Evolutionary conservation across 1,140 invertebrate genomes (phyloP).

Genomic region (Neodiprion pinetum): DNA sequence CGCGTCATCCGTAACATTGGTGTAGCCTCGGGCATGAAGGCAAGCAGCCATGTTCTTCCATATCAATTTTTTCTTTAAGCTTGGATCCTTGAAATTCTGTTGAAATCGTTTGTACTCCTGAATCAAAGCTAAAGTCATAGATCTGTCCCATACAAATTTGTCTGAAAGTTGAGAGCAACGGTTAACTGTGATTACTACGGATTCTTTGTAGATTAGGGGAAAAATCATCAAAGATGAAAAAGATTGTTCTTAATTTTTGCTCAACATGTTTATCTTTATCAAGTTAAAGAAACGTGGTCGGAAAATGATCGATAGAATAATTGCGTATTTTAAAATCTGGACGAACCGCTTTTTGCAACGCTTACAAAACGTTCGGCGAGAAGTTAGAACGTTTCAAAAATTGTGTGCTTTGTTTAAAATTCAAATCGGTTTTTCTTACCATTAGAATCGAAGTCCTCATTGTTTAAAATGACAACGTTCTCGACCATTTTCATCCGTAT

Average conservation of each 20-base stretch:
- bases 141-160: slow-evolving; percentile 20
- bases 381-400: not conserved
- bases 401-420: not conserved
- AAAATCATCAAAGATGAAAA: no score
- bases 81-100: slow-evolving; percentile 17
- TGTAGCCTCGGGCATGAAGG: slow-evolving; percentile 9
- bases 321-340: no score
- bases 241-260: no score
- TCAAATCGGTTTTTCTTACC: not conserved
- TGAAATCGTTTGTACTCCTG: slow-evolving; percentile 17
- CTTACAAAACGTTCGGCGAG: not conserved
- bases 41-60: slow-evolving; percentile 15
- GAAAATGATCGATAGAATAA: no score
- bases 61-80: slow-evolving; percentile 16
- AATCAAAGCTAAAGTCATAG: slow-evolving; percentile 15
- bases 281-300: no score
- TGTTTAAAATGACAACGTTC: not conserved
- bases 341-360: not conserved
- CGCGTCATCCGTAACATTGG: slow-evolving; percentile 13
- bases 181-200: not conserved
- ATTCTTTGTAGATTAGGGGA: no score
- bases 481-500: not conserved
- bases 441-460: not conserved
- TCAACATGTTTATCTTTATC: no score
- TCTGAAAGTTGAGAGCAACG: slow-evolving; percentile 5